These are phyloP conservation scores for Volucella zonaria DNA, from an alignment of 2,888 invertebrate species.

Conservation along the genomic window DNA sequence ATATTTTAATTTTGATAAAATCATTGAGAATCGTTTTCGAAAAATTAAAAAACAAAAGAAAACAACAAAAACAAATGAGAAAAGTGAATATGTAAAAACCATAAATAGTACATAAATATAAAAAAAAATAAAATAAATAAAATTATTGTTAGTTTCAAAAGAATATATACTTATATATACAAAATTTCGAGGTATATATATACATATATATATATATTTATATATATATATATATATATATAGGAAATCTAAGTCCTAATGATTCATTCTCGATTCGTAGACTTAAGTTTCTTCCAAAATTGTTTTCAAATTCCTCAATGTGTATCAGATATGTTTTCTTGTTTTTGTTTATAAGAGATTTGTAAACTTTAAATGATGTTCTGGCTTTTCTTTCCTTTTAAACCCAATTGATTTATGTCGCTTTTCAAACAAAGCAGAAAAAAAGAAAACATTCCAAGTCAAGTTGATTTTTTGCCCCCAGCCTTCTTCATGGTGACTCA, in stretches of 20 bases:
- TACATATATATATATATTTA: conserved; percentile 5
- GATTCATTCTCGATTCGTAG: conserved; percentile 23
- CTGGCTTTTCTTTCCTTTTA: conserved; percentile 17
- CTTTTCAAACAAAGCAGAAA: not conserved
- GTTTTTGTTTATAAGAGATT: conserved; percentile 14
- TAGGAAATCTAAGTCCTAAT: conserved; percentile 31
- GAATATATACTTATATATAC: conserved; percentile 10
- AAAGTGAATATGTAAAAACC: conserved; percentile 46
- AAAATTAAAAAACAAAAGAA: conserved; percentile 12
- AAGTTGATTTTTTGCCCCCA: not conserved
- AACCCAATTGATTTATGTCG: not conserved
- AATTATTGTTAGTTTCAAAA: conserved; percentile 36
- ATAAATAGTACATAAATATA: conserved; percentile 40
- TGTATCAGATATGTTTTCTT: conserved; percentile 12
- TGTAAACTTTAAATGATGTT: not conserved
- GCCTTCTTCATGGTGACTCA: not conserved
- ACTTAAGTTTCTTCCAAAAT: not conserved
- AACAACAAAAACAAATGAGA: conserved; percentile 14
- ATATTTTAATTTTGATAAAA: conserved; percentile 47
- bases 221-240: conserved; percentile 25
- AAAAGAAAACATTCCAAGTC: conserved; percentile 32
- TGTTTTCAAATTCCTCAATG: conserved; percentile 16
- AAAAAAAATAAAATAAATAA: conserved; percentile 10
- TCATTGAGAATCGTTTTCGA: conserved; percentile 31
- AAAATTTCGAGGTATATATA: conserved; percentile 14